These are phyloP conservation scores for Drosophila rubida DNA, from an alignment of 2,888 invertebrate genomes.

Conservation along the genomic window DNA sequence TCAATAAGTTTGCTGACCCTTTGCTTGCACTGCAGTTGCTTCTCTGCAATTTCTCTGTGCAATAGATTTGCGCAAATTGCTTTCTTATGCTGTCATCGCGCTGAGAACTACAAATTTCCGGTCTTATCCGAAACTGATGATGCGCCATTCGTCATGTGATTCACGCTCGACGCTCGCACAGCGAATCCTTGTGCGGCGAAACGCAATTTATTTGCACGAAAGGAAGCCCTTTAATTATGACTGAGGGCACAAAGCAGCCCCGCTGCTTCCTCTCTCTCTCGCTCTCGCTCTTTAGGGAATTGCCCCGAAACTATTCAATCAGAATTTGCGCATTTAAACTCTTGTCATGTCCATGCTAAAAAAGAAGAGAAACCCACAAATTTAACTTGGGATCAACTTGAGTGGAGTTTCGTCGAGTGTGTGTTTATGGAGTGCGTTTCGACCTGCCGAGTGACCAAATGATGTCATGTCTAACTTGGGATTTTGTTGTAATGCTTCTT, in stretches of 20 bases:
- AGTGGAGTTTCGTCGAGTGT: conserved; percentile 1
- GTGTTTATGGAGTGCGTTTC: conserved; percentile 24
- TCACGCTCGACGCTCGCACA: conserved; percentile 36
- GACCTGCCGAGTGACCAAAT: conserved; percentile 31
- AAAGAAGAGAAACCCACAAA: not conserved
- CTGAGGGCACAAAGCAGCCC: not conserved
- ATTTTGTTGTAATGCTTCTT: conserved; percentile 51
- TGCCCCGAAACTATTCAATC: conserved; percentile 45
- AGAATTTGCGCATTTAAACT: conserved; percentile 46
- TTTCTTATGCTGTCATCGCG: conserved; percentile 26
- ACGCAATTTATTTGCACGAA: conserved; percentile 58
- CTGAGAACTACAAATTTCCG: conserved; percentile 44
- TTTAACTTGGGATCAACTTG: conserved; percentile 11
- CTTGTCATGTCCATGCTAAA: conserved; percentile 32
- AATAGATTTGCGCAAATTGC: conserved; percentile 7
- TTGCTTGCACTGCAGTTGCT: not conserved
- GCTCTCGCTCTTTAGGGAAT: not conserved
- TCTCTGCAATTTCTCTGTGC: not conserved
- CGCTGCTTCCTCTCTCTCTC: not conserved
- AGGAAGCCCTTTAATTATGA: conserved; percentile 54
- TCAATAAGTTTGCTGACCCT: not conserved
- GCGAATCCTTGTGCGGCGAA: conserved; percentile 51
- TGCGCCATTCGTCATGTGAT: conserved; percentile 61
- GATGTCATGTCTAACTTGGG: conserved; percentile 75
- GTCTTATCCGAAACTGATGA: conserved; percentile 41